Conservation (phyloP, 2,113 vertebrate species). For the Microcebus jonahi region DNA sequence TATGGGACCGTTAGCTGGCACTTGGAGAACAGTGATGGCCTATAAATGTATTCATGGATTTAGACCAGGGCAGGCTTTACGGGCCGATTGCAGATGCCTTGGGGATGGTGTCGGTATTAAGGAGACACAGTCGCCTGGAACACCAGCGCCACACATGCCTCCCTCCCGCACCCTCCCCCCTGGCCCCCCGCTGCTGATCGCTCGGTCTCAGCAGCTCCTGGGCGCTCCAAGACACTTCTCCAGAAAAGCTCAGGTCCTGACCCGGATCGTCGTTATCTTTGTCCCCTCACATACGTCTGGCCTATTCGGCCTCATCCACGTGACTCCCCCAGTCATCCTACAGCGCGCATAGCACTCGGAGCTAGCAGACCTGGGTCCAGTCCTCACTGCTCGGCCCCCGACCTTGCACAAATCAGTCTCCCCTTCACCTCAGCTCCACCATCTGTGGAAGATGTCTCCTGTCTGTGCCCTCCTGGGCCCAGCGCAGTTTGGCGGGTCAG, state of each 20-base stretch:
- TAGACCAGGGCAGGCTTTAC: not conserved
- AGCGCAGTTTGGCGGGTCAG: rapidly evolving
- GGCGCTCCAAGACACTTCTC: not conserved
- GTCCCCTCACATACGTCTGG: rapidly evolving
- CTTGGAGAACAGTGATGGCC: not conserved
- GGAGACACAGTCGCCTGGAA: not conserved
- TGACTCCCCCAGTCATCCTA: rapidly evolving
- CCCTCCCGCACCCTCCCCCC: not conserved
- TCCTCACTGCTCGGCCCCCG: not conserved
- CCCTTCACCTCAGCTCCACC: not conserved
- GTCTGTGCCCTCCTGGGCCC: not conserved
- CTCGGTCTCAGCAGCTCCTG: not conserved
- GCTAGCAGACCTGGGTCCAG: not conserved
- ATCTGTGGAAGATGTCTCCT: not conserved
- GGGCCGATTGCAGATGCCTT: not conserved
- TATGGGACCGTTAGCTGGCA: not conserved
- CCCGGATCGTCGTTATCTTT: not conserved
- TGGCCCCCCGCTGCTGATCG: rapidly evolving
- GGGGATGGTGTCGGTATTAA: not conserved
- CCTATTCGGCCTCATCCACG: not conserved
- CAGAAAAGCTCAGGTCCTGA: not conserved
- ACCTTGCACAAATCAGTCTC: not conserved
- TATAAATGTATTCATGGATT: not conserved
- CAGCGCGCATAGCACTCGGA: not conserved
- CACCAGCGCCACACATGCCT: not conserved